Percentiles rank a stretch among this genome's conserved stretches.
phyloP scores from a whole-genome alignment of 2,797 vertebrate species.

The Spheniscus humboldti region DNA sequence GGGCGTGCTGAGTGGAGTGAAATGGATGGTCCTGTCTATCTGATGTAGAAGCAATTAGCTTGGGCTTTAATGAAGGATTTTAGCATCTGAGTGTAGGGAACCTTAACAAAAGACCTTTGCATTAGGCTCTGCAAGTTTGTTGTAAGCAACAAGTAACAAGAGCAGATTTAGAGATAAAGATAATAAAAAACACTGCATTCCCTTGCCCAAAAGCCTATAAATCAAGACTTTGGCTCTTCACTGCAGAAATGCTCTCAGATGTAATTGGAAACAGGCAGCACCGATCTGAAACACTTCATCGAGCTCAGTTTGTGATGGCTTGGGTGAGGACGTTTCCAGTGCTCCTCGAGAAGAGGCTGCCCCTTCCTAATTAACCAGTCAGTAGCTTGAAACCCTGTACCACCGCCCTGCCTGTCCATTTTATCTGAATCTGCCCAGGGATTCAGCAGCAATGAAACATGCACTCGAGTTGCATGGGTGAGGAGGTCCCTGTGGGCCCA shows the following conservation, averaged over 20 bases:
- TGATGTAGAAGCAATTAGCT: constrained; percentile 1
- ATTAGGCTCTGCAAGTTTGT: constrained; percentile 1
- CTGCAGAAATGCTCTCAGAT: not conserved
- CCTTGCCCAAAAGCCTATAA: constrained; percentile 54
- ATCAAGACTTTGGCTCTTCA: constrained; percentile 52
- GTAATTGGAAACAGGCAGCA: constrained; percentile 50
- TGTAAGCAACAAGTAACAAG: constrained; percentile 42
- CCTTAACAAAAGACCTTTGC: constrained; percentile 19
- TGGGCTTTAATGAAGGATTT: not conserved
- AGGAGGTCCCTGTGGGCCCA: not conserved
- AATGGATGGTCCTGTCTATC: not conserved
- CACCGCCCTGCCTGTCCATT: not conserved
- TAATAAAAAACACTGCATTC: constrained; percentile 43
- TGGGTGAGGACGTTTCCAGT: not conserved
- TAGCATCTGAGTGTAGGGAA: not conserved
- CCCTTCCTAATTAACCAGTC: not conserved
- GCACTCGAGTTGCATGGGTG: rapidly evolving
- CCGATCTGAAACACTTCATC: not conserved
- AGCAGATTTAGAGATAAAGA: constrained; percentile 53
- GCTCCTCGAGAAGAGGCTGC: not conserved
- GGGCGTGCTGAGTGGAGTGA: not conserved
- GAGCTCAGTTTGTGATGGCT: not conserved
- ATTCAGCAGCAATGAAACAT: not conserved
- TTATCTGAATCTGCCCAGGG: not conserved
- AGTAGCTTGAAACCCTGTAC: not conserved